A percentile compares a stretch with the other conserved stretches of the same genome.
These are phyloP conservation scores for Neostethus bicornis DNA, from an alignment of 2,797 vertebrate genomes.

Conservation along the genomic window DNA sequence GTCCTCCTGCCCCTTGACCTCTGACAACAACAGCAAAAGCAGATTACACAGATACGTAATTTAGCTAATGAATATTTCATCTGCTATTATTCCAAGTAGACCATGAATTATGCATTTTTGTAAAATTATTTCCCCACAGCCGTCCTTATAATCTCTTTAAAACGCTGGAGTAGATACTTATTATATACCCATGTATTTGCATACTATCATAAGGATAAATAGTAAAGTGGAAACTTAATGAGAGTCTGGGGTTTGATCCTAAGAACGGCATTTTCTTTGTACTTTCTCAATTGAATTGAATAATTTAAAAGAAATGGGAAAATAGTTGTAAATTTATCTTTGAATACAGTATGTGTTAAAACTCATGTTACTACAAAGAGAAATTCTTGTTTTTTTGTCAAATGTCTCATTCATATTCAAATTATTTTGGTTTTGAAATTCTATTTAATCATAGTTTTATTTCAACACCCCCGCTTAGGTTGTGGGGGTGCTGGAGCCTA, in stretches of 20 bases:
- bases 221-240: background rate
- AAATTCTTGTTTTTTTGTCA: too few species aligned
- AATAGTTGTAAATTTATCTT: background rate
- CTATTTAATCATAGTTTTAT: too few species aligned
- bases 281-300: background rate
- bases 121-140: slow-evolving; percentile 57
- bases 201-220: slow-evolving; percentile 54
- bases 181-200: slow-evolving; percentile 50
- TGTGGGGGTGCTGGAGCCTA: too few species aligned
- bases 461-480: too few species aligned
- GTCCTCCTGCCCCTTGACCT: slow-evolving; percentile 54
- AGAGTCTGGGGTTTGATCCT: background rate
- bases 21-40: slow-evolving; percentile 68
- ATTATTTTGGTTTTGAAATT: too few species aligned
- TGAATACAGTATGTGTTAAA: background rate
- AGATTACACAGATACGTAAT: slow-evolving; percentile 70
- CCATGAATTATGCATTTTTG: slow-evolving; percentile 75
- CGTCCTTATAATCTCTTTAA: slow-evolving; percentile 64
- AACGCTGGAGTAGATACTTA: slow-evolving; percentile 40
- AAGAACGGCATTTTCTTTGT: background rate
- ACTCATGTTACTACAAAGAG: background rate
- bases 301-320: background rate
- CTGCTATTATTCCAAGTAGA: slow-evolving; percentile 69
- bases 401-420: too few species aligned
- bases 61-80: slow-evolving; percentile 78